These are phyloP conservation scores for Melanostoma scalare DNA, from an alignment of 2,888 invertebrate species.

Conservation along the genomic window DNA sequence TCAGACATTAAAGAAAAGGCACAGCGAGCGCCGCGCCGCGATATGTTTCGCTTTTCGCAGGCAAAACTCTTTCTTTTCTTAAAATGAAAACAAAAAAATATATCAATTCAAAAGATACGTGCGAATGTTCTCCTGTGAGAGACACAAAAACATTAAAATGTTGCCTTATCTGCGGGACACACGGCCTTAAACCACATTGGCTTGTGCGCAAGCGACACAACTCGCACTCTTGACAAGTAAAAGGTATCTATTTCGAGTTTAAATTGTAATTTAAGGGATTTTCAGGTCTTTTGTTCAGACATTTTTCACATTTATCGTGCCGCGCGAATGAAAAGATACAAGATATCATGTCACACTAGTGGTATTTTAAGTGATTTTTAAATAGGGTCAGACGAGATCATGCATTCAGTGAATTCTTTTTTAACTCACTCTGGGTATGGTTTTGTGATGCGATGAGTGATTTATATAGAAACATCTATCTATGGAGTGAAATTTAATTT, in stretches of 20 bases:
- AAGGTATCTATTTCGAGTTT: constrained; percentile 64
- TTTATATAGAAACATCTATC: constrained; percentile 42
- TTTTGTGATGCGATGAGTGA: constrained; percentile 47
- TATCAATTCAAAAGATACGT: constrained; percentile 42
- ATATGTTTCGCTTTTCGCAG: not conserved
- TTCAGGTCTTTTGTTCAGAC: constrained; percentile 68
- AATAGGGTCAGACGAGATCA: constrained; percentile 74
- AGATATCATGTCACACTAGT: constrained; percentile 76
- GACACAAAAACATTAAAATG: constrained; percentile 30
- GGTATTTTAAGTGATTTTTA: constrained; percentile 80
- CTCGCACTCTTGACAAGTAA: constrained; percentile 35
- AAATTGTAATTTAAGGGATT: constrained; percentile 65
- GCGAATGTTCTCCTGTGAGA: constrained; percentile 31
- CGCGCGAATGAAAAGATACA: constrained; percentile 42
- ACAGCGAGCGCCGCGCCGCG: constrained; percentile 74
- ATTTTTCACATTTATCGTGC: constrained; percentile 61
- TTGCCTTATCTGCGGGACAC: constrained; percentile 58
- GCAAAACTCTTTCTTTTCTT: constrained; percentile 40
- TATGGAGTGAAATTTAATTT: constrained; percentile 67
- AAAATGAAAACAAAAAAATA: not conserved
- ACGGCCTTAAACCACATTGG: not conserved
- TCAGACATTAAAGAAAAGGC: constrained; percentile 75
- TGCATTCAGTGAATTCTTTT: constrained; percentile 45
- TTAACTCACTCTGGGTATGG: not conserved
- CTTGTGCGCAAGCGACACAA: constrained; percentile 9